Percentiles rank a stretch among this genome's conserved stretches.
Conservation (phyloP, 2,888 invertebrate genomes). For the Drosophila glabriapex region DNA sequence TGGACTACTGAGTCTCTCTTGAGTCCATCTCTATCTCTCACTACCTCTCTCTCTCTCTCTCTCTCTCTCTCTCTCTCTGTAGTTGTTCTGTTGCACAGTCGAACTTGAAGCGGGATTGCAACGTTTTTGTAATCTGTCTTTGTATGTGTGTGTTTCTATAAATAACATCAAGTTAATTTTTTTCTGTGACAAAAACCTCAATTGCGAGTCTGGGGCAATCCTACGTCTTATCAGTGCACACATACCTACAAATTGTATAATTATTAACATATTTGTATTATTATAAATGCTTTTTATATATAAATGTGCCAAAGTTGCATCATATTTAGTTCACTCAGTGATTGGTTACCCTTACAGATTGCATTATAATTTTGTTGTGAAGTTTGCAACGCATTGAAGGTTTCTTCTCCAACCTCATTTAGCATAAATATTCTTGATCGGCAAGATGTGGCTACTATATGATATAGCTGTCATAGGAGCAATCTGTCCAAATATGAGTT, state of each 20-base stretch:
- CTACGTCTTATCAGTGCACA: constrained; percentile 28
- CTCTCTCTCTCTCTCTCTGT: background rate
- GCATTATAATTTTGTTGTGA: background rate
- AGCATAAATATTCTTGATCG: background rate
- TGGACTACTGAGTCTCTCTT: constrained; percentile 5
- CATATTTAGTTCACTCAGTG: constrained; percentile 10
- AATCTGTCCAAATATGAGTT: background rate
- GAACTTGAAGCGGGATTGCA: constrained; percentile 19
- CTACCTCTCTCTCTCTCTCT: background rate
- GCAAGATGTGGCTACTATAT: background rate
- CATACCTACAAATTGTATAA: background rate
- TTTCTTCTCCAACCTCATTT: background rate
- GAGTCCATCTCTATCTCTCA: background rate
- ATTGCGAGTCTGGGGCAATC: constrained; percentile 31
- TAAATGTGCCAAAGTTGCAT: constrained; percentile 17
- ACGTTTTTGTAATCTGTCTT: constrained; percentile 23
- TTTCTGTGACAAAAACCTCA: constrained; percentile 25
- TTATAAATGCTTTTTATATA: background rate
- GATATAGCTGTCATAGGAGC: background rate
- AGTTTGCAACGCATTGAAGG: background rate
- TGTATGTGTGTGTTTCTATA: constrained; percentile 12
- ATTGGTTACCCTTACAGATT: constrained; percentile 3
- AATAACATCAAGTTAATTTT: constrained; percentile 32
- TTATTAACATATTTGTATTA: background rate
- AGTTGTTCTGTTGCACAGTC: constrained; percentile 15